Conservation (phyloP, 2,888 invertebrate genomes). For the Loripinus fragilis region DNA sequence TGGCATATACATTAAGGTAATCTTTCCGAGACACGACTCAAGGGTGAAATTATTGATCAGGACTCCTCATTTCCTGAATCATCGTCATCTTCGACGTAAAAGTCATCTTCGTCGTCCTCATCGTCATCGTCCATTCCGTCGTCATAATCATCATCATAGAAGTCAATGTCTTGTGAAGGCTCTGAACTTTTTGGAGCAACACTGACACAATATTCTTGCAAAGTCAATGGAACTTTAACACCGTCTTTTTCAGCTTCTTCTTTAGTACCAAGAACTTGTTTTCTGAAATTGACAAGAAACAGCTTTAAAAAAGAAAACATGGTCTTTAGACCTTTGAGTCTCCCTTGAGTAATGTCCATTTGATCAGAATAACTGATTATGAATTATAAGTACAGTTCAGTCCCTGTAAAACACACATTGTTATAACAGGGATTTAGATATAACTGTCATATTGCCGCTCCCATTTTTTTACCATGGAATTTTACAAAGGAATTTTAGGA, state of each 20-base stretch:
- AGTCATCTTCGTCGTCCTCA: constrained; percentile 71
- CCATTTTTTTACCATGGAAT: too few relatives aligned
- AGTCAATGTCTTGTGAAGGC: constrained; percentile 75
- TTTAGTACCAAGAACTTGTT: constrained; percentile 97
- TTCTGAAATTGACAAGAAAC: constrained; percentile 86
- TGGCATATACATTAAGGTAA: too few relatives aligned
- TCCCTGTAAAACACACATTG: too few relatives aligned
- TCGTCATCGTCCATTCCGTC: constrained; percentile 76
- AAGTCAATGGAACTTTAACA: constrained; percentile 97
- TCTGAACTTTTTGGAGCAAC: constrained; percentile 90
- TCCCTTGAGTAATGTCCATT: too few relatives aligned
- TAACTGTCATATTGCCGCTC: too few relatives aligned
- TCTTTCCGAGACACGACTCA: too few relatives aligned
- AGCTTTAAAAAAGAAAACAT: too few relatives aligned
- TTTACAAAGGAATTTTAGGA: too few relatives aligned
- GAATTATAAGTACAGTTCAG: too few relatives aligned
- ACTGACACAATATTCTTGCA: constrained; percentile 98
- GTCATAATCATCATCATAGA: constrained; percentile 77
- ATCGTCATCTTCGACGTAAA: constrained; percentile 76
- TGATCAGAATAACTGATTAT: too few relatives aligned
- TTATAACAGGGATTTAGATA: too few relatives aligned
- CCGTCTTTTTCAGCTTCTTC: constrained; percentile 98
- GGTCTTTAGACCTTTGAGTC: too few relatives aligned
- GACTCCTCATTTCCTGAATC: constrained; percentile 79
- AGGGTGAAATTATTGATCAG: constrained; percentile 57